Conservation (phyloP, 2,888 invertebrate genomes). For the Leptinotarsa peninsularis region DNA sequence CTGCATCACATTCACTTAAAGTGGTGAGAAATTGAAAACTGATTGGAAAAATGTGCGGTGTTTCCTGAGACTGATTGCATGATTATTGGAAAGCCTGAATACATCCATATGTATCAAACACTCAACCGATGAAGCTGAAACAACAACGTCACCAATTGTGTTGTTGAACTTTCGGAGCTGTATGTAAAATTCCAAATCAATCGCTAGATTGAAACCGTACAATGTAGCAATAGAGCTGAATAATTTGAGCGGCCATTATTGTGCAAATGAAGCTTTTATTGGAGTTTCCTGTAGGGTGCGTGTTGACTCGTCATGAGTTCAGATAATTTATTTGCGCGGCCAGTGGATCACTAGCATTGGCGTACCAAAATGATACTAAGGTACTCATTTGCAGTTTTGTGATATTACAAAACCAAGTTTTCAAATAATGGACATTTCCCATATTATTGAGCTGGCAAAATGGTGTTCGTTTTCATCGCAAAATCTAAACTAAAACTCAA, state of each 20-base stretch:
- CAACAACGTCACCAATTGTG: conserved; percentile 35
- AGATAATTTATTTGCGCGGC: conserved; percentile 62
- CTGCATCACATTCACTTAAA: too few species aligned
- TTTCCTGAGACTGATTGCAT: too few species aligned
- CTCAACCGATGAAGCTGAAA: conserved; percentile 1
- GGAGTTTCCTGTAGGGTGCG: conserved; percentile 61
- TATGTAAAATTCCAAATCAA: conserved; percentile 54
- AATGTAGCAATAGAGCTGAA: conserved; percentile 59
- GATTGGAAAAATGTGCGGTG: too few species aligned
- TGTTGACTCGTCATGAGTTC: conserved; percentile 60
- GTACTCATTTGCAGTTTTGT: too few species aligned
- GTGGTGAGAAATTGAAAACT: too few species aligned
- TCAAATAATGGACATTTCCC: too few species aligned
- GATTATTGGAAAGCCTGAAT: too few species aligned
- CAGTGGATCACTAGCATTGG: conserved; percentile 54
- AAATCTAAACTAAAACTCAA: too few species aligned
- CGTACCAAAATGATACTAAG: neutral
- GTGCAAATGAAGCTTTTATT: conserved; percentile 66
- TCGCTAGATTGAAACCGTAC: conserved; percentile 52
- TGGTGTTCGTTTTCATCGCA: too few species aligned
- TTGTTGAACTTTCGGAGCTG: conserved; percentile 47
- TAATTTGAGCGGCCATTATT: conserved; percentile 65
- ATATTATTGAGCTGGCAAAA: too few species aligned
- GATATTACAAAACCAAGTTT: too few species aligned
- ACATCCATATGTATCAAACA: neutral